Evolutionary conservation across 37 sponge, comb jelly and placozoan genomes (phyloP), one percentile per base, ranked within the genome.

Genomic region (Petrosia ficiformis): DNA sequence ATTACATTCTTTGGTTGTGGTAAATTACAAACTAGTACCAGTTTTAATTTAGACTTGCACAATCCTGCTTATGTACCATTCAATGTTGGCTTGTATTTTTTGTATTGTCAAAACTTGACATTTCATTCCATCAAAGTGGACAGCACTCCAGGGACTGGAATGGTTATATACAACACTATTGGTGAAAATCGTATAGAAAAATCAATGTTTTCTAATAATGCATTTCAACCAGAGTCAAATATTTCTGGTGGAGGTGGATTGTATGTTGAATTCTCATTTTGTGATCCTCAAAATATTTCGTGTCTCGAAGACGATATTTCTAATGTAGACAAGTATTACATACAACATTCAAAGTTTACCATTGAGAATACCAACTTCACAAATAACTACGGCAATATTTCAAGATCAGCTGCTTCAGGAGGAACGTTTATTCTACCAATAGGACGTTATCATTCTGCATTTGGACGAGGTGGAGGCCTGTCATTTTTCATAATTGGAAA

Each of bases 211-310:
- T 24, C 72, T 29, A 26, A 11, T n/a, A 61, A 61, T 61, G 26
- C 28, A 11, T 54, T 44, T 42, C 70, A 84, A 31, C 6, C 11
- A 30, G 29, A 29, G 21, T 59, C 1, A 4, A 10, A 6, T 29
- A 42, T 2, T n/a, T 37, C 54, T 40, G 75, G 79, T 39, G 85
- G 85, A n/a, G 78, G 78, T 14, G 85, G 79, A 24, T 25, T 84
- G 22, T 84, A 78, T 40, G 72, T 84, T 11, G 85, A 84, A 38
- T 84, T 77, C 36, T 39, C 73, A n/a, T 69, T 39, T 42, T 79
- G 79, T 57, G 42, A 54, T 0, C 79, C 79, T 59, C 59, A 59
- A 2, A 26, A 11, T 5, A 2, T 5, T 61, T 25, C 10, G 4
- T 70, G 80, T 4, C 29, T 39, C 35, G 44, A 70, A 2, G 32